Evolutionary conservation across 2,113 vertebrate species (phyloP).

Genomic region (Psophia crepitans): DNA sequence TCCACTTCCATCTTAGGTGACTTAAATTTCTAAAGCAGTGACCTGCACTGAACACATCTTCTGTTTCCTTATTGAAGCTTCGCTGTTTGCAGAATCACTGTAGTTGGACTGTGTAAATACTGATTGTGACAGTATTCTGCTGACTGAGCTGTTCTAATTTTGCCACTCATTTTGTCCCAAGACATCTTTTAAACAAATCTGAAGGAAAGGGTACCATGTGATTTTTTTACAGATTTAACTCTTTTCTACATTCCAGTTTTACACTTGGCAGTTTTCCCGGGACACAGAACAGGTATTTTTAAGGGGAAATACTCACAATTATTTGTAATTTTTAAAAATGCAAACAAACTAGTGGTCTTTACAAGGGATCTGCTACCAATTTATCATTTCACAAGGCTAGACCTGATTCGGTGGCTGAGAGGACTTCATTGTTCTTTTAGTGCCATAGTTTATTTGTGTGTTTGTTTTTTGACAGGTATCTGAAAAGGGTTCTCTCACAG

Average conservation of each 20-base stretch:
- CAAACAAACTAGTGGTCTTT: not conserved
- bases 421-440: not conserved
- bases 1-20: not conserved
- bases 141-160: not conserved
- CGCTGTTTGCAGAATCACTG: not conserved
- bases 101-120: not conserved
- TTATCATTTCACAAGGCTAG: not conserved
- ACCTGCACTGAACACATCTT: not conserved
- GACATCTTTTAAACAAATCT: not conserved
- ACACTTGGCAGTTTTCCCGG: not conserved
- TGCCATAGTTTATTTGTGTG: not conserved
- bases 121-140: not conserved
- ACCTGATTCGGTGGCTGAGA: not conserved
- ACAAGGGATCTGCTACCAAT: not conserved
- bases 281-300: not conserved
- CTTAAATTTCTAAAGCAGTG: not conserved
- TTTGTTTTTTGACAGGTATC: constrained; percentile 78
- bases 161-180: not conserved
- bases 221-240: not conserved
- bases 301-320: not conserved
- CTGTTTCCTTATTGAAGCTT: not conserved
- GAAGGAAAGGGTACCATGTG: not conserved
- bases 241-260: not conserved
- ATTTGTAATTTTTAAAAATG: not conserved
- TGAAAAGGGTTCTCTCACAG: constrained; percentile 94